Evolutionary conservation across 2,797 vertebrate genomes (phyloP).

Genomic region (Galago senegalensis): DNA sequence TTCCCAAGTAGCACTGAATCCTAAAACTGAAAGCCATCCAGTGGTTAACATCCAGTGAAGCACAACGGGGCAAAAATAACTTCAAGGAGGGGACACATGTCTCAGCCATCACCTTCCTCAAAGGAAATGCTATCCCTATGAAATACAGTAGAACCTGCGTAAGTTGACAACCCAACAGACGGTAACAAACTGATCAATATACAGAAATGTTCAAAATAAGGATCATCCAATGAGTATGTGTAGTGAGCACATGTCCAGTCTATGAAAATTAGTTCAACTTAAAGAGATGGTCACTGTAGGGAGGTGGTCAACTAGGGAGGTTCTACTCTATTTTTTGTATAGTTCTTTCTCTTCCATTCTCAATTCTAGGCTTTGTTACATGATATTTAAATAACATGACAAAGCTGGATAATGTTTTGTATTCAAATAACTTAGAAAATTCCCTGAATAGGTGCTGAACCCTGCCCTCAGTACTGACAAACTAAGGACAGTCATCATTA

Average conservation of each 20-base stretch:
- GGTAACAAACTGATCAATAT: too few species aligned
- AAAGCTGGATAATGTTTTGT: neutral
- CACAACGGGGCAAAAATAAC: neutral
- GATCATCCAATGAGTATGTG: too few species aligned
- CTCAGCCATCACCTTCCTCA: neutral
- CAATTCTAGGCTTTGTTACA: fast-evolving
- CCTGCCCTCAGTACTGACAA: neutral
- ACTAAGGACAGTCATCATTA: neutral
- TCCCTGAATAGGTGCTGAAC: neutral
- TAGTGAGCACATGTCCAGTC: too few species aligned
- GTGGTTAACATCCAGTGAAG: neutral
- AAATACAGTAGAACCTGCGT: neutral
- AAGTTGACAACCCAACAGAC: too few species aligned
- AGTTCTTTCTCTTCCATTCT: neutral
- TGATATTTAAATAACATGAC: neutral
- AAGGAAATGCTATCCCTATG: neutral
- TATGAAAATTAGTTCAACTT: too few species aligned
- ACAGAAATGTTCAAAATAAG: too few species aligned
- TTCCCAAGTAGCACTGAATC: neutral
- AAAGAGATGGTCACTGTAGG: too few species aligned
- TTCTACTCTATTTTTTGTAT: neutral
- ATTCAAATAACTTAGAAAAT: neutral
- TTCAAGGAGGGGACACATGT: neutral
- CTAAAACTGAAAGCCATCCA: neutral
- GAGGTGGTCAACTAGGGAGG: too few species aligned